Conservation (phyloP, 2,113 vertebrate species). For the Polyodon spathula region DNA sequence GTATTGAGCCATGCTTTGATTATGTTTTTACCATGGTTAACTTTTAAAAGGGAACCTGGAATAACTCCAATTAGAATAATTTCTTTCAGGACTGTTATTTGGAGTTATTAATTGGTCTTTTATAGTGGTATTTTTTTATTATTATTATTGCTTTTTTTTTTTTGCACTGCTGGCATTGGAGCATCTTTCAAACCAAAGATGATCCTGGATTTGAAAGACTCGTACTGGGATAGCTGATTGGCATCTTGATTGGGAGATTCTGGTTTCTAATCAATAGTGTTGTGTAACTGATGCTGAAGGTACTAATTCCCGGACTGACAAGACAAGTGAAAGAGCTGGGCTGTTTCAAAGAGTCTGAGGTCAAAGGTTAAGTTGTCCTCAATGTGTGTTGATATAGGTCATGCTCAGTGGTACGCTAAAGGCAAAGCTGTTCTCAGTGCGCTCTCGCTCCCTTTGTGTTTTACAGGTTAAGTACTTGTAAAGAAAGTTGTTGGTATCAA, state of each 20-base stretch:
- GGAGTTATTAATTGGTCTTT: no score
- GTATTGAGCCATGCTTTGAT: no score
- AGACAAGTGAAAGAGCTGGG: constrained; percentile 56
- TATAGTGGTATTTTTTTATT: no score
- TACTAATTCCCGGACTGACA: constrained; percentile 52
- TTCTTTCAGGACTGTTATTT: no score
- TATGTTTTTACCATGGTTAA: no score
- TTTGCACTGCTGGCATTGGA: background rate
- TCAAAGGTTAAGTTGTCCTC: constrained; percentile 71
- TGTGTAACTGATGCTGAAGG: constrained; percentile 35
- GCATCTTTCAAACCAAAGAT: background rate
- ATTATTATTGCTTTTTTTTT: constrained; percentile 10
- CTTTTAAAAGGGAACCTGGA: no score
- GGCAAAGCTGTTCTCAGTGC: constrained; percentile 33
- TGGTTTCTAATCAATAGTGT: constrained; percentile 9
- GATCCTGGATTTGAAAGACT: background rate
- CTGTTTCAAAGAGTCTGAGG: constrained; percentile 63
- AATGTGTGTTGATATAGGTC: constrained; percentile 62
- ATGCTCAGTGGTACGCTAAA: constrained; percentile 43
- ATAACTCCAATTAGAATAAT: no score
- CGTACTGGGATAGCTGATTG: constrained; percentile 36
- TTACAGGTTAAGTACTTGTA: constrained; percentile 67
- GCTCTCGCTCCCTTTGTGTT: constrained; percentile 58
- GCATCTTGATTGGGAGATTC: background rate
- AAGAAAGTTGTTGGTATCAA: constrained; percentile 63